phyloP scores from a whole-genome alignment of 1,140 invertebrate genomes.

The Orius insidiosus region DNA sequence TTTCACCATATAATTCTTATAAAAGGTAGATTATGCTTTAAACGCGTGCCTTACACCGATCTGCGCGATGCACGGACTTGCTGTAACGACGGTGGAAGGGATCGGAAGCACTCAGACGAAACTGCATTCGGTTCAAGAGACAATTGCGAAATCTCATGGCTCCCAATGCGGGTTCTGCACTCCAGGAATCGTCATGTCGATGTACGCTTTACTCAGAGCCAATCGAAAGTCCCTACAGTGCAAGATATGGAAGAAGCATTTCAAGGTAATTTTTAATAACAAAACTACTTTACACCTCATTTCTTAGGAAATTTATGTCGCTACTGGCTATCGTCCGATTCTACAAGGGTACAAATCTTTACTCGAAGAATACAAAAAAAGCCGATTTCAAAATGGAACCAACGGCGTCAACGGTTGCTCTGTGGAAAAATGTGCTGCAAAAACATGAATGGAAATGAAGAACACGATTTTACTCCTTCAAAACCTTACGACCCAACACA shows the following conservation, averaged over 20 bases:
- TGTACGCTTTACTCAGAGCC: slow-evolving; percentile 68
- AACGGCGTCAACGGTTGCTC: slow-evolving; percentile 29
- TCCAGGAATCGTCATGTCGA: slow-evolving; percentile 89
- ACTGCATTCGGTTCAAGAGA: slow-evolving; percentile 69
- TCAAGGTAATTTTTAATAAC: slow-evolving; percentile 35
- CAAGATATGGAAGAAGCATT: slow-evolving; percentile 67
- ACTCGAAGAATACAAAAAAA: slow-evolving; percentile 53
- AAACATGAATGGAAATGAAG: slow-evolving; percentile 24
- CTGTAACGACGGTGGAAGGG: slow-evolving; percentile 79
- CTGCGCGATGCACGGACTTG: slow-evolving; percentile 62
- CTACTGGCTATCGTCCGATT: slow-evolving; percentile 80
- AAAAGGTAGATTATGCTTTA: no score
- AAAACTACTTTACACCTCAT: no score
- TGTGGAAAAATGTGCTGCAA: slow-evolving; percentile 39
- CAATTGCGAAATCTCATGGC: slow-evolving; percentile 71
- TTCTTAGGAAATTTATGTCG: slow-evolving; percentile 64
- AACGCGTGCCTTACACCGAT: slow-evolving; percentile 79
- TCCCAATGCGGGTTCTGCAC: slow-evolving; percentile 86
- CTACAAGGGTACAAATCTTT: slow-evolving; percentile 75
- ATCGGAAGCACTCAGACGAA: slow-evolving; percentile 53
- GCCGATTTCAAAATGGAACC: slow-evolving; percentile 22
- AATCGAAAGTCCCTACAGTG: slow-evolving; percentile 37
- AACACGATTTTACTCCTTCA: slow-evolving; percentile 50
- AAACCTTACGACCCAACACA: slow-evolving; percentile 64
- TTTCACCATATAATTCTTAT: no score